These are phyloP conservation scores for Ambastaia sidthimunki DNA, from an alignment of 2,797 vertebrate genomes.

Conservation along the genomic window DNA sequence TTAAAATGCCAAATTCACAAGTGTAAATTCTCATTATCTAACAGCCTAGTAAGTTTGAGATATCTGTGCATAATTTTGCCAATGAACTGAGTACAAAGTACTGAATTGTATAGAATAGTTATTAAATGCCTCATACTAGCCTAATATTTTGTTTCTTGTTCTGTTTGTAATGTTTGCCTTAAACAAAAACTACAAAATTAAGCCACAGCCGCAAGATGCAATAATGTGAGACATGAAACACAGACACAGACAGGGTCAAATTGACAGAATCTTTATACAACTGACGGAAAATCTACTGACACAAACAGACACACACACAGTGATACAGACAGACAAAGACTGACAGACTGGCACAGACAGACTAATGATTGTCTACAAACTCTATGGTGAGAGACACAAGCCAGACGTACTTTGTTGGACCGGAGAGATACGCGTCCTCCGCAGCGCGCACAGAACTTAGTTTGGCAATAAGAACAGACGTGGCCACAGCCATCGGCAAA, in stretches of 20 bases:
- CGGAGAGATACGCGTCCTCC: constrained; percentile 87
- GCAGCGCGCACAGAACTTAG: constrained; percentile 88
- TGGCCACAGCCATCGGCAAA: constrained; percentile 91
- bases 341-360: constrained; percentile 6
- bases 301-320: constrained; percentile 13
- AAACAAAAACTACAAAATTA: not conserved
- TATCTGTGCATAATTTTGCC: too few relatives aligned
- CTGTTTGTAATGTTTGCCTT: not conserved
- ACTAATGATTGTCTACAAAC: not conserved
- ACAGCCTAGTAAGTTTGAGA: too few relatives aligned
- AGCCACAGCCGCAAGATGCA: not conserved
- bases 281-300: not conserved
- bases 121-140: too few relatives aligned
- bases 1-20: too few relatives aligned
- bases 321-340: constrained; percentile 21
- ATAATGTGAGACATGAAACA: not conserved
- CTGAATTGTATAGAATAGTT: too few relatives aligned
- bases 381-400: not conserved
- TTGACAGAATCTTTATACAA: constrained; percentile 5
- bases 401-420: constrained; percentile 83
- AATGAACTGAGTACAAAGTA: too few relatives aligned
- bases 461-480: constrained; percentile 93
- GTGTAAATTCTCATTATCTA: too few relatives aligned
- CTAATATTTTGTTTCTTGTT: too few relatives aligned
- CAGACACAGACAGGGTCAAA: constrained; percentile 2